A percentile compares a stretch with the other conserved stretches of the same genome.
Conservation (phyloP, 2,797 vertebrate genomes). For the Argentina silus region DNA sequence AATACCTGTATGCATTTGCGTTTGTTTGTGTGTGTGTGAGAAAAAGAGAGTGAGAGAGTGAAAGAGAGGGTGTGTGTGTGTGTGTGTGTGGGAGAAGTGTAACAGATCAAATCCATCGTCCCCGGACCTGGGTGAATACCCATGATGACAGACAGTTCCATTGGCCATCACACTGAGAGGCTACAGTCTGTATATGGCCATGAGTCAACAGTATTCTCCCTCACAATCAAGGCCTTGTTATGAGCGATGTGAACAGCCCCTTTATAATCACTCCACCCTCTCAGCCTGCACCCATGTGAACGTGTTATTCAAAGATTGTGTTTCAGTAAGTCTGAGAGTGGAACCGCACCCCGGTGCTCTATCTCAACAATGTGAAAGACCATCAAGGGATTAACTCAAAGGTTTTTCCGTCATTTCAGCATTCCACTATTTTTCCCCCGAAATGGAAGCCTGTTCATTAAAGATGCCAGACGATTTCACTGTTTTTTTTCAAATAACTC, state of each 20-base stretch:
- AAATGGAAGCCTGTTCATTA: conserved; percentile 6
- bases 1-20: background rate
- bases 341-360: conserved; percentile 50
- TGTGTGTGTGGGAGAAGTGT: background rate
- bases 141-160: conserved; percentile 49
- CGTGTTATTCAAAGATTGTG: conserved; percentile 71
- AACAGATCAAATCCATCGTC: conserved; percentile 28
- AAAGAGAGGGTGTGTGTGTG: background rate
- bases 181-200: conserved; percentile 39
- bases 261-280: conserved; percentile 68
- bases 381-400: conserved; percentile 45
- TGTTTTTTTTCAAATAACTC: conserved; percentile 17
- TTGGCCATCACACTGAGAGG: conserved; percentile 48
- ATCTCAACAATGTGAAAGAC: conserved; percentile 48
- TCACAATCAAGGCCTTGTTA: conserved; percentile 69
- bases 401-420: conserved; percentile 25
- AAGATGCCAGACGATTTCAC: conserved; percentile 25
- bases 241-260: conserved; percentile 59
- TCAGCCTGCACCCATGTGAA: conserved; percentile 61
- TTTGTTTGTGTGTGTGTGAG: background rate
- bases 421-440: conserved; percentile 40
- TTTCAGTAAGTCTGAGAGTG: conserved; percentile 57
- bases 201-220: conserved; percentile 56
- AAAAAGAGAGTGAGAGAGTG: background rate
- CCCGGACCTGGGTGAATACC: conserved; percentile 47